phyloP scores from a whole-genome alignment of 2,797 vertebrate genomes.

The Ctenopoma multispine region DNA sequence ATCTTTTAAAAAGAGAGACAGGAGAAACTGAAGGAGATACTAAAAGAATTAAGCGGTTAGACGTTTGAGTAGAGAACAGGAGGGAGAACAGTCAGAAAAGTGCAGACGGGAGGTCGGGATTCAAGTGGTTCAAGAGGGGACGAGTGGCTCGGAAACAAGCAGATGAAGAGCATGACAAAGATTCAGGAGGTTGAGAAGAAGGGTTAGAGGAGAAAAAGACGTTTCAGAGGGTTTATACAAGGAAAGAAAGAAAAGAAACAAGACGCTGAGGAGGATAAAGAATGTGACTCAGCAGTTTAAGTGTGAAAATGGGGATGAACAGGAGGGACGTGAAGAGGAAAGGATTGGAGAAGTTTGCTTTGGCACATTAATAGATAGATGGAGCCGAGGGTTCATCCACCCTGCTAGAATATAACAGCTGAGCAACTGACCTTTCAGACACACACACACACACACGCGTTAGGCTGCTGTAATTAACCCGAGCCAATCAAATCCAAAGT shows the following conservation, averaged over 20 bases:
- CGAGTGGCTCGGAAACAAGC: neutral
- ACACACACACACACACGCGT: conserved; percentile 1
- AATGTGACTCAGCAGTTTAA: no score
- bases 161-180: no score
- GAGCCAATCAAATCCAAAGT: conserved; percentile 30
- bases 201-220: no score
- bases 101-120: neutral
- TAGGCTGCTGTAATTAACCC: conserved; percentile 46
- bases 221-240: no score
- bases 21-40: neutral
- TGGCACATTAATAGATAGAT: neutral
- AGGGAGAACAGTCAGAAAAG: neutral
- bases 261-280: no score
- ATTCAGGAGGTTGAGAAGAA: no score
- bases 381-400: neutral
- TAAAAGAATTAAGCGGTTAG: neutral
- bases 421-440: conserved; percentile 8
- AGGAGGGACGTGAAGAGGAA: no score
- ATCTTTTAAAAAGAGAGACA: no score
- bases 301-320: no score
- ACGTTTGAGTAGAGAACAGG: neutral
- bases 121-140: no score
- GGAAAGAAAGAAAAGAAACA: no score
- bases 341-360: neutral
- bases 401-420: conserved; percentile 27